Base-by-base conservation (phyloP, 2,113 vertebrate genomes). In the Engraulis encrasicolus region DNA sequence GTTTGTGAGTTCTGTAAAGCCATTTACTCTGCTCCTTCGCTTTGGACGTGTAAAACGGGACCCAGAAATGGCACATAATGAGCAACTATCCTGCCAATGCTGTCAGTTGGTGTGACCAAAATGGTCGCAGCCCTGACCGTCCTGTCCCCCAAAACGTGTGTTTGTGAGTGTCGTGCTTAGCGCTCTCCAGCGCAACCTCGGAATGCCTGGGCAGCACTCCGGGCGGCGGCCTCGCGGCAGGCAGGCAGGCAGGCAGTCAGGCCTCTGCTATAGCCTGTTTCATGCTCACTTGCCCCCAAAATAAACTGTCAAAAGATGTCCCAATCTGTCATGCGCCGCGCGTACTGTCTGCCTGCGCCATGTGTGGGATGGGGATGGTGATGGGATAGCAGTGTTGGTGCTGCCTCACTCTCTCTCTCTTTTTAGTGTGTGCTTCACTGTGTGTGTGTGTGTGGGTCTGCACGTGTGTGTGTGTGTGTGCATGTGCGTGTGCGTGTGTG, bases 51-150 rank as follows among this genome's bases (percentile, higher is more conserved):
- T 91, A 89, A 94, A 93, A 90, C n/a, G 85, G 88, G 90, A 91
- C 91, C 82, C 93, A 91, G 91, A 91, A 93, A 93, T 93, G 91
- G 86, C 89, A 91, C 90, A 94, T 94, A 94, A 94, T 95, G 91
- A 95, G 89, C 90, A 85, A 89, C 89, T 92, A 78, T 81, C 1
- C 86, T 93, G 93, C 93, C 94, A 95, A 85, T 89, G 77, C 90
- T 91, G 92, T 93, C 92, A 93, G 91, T 86, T 88, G 89, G 78
- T 90, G 92, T 90, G 93, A 94, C 93, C 93, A 92, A 93, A 91
- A 91, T 90, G 89, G 92, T 93, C 91, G 83, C 89, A 90, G 91
- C n/a, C 90, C 91, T 88, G 90, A 93, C 92, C 90, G 91, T 92
- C 90, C 85, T 87, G 92, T 93, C 92, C 91, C 89, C 45, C 89